Base-by-base conservation (phyloP, 2,113 vertebrate genomes). In the Galemys pyrenaicus region DNA sequence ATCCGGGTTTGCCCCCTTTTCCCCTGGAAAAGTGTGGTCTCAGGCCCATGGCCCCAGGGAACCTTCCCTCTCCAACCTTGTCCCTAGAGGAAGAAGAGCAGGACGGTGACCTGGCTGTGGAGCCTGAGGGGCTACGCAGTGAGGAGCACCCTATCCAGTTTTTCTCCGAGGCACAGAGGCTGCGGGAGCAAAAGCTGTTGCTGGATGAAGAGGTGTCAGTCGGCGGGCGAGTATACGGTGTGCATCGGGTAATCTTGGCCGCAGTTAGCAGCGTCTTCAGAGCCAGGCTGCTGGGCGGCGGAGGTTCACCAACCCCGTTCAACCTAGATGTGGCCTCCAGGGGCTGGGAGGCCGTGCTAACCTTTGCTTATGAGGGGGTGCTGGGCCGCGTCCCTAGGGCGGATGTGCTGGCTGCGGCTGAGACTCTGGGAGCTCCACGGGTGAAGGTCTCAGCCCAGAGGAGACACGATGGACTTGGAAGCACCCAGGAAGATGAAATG, bases 301-400 rank as follows among this genome's bases (percentile, higher is more conserved):
- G 73, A 24, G 22, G 17, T 8, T 49, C 56, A 3, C 83, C 35
- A 37, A 0, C 15, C 4, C 24, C 24, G 8, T 37, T 92, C 56
- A 77, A 80, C 84, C 85, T 95, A 19, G 54, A 92, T 26, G 96
- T 92, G 11, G 0, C 98, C 37, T 35, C 41, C 26, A n/a, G 87
- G 30, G 98, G 98, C 83, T 96, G 99, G 93, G 97, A 98, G 68
- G 98, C 98, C 2, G 88, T 99, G 81, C 96, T 99, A 54, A 97
- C 98, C 90, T 99, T 99, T 35, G 99, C 99, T 71, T 99, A 99
- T 17, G 97, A 97, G 13, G 99, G 99, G 22, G 26, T 83, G 13
- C 74, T 98, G 90, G 92, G 94, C 11, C 68, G 93, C 7, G 90
- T 44, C 81, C 13, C 95, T 3, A 32, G 5, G 0, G 68, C 28